phyloP scores from a whole-genome alignment of 2,797 vertebrate genomes.

The Sarcoramphus papa region DNA sequence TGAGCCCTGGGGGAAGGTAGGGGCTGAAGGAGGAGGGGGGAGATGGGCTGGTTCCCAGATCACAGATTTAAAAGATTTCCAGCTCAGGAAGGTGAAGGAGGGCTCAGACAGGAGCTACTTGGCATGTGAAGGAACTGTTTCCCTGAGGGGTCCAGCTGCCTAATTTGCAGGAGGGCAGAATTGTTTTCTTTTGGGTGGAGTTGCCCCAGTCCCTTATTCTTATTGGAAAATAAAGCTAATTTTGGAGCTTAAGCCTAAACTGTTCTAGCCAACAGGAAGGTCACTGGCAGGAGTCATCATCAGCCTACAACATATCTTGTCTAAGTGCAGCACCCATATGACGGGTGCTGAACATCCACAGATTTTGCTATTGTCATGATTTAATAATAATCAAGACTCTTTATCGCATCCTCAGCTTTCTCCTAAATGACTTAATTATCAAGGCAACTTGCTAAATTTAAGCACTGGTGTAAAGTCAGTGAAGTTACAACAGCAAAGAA shows the following conservation, averaged over 20 bases:
- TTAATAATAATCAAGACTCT: not conserved
- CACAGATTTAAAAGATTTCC: not conserved
- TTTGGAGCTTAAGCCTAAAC: not conserved
- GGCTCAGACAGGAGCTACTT: not conserved
- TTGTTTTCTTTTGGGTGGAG: not conserved
- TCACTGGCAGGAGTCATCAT: not conserved
- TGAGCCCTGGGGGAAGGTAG: not conserved
- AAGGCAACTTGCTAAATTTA: not conserved
- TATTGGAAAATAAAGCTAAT: not conserved
- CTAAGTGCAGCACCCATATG: not conserved
- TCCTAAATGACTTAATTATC: not conserved
- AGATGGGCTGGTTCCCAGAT: not conserved
- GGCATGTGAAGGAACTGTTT: not conserved
- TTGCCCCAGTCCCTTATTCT: not conserved
- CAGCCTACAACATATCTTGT: not conserved
- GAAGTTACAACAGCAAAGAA: not conserved
- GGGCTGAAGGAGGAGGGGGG: not conserved
- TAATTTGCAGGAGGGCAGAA: not conserved
- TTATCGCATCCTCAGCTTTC: not conserved
- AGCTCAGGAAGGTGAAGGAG: not conserved
- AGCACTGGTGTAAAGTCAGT: not conserved
- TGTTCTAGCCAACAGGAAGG: not conserved
- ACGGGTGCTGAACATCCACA: not conserved
- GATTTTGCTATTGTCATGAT: not conserved
- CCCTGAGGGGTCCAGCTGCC: slow-evolving; percentile 6